Base-by-base conservation (phyloP, 2,888 invertebrate species). In the Argyresthia goedartella region DNA sequence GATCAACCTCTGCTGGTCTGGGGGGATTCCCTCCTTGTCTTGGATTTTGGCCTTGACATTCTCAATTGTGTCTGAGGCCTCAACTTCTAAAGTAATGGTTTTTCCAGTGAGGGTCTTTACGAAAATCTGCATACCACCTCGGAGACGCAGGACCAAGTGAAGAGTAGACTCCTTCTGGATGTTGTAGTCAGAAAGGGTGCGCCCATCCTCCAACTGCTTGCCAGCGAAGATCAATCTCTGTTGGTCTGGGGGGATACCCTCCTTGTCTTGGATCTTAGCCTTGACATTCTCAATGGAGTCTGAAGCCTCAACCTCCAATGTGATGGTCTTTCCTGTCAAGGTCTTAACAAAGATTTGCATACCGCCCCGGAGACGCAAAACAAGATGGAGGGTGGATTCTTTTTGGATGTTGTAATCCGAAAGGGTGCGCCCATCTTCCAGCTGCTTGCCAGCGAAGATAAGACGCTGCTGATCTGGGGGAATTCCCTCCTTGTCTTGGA, bases 321-420 rank as follows among this genome's bases (percentile, higher is more conserved):
- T 77, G 8, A 78, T 77, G 0, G 77, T 78, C 1, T 78, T 78
- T 0, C 77, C 77, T 1, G 77, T 77, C 0, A 77, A 50, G 0
- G 77, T 77, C 11, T 77, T 77, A 0, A 81, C 80, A 33, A 80
- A 80, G 0, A 80, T 80, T 51, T 80, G 80, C 80, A 80, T 80
- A 15, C 80, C 80, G 42, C 71, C 77, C 9, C 77, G 64, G 0
- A 77, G 73, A 62, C 77, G 72, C 3, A 77, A 33, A 0, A 76
- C 77, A 4, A 77, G 35, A 8, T 77, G 77, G 0, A 77, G 69
- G 0, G 77, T 77, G 0, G 76, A 76, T 13, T 77, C 77, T 0
- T 77, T 77, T 1, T 77, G 77, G 1, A 77, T 77, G 10, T 77
- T 77, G 45, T 77, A 77, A 54, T 77, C 77, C 0, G 76, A 76